Base-by-base conservation (phyloP, 1,140 invertebrate species). In the Procambarus clarkii region DNA sequence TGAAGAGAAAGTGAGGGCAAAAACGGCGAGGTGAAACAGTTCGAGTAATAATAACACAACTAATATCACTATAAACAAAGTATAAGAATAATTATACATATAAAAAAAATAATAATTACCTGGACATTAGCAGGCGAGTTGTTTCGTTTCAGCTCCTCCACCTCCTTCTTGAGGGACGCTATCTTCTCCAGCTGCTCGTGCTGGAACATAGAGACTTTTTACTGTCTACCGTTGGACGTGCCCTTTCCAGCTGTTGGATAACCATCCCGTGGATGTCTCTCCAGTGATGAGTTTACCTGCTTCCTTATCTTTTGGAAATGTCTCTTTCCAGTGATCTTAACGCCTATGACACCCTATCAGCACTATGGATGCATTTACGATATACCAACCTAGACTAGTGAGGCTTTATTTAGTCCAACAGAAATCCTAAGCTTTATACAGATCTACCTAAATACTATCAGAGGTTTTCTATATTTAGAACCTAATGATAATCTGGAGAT, bases 111-210 rank as follows among this genome's bases (percentile, higher is more conserved):
- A 44, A 45, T n/a, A 46, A 2, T 46, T 11, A 79, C 77, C 45
- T 79, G 77, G 15, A 5, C 50, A 7, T 21, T 7, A 48, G 77
- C n/a, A 9, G 24, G 3, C 50, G 5, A 21, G 15, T 21, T n/a
- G 3, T 74, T 8, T 74, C 34, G 69, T 34, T 9, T 74, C n/a
- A 74, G 69, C 46, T 87, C 45, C n/a, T 87, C 76, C 85, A 87
- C 9, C 50, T 79, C 15, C 50, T 78, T 24, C 50, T 48, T 78
- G 48, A 87, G 85, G 0, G 18, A n/a, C 24, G 74, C 71, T 9
- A 87, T 87, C 13, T 3, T 79, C 48, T 87, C 85, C 76, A 87
- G 76, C 76, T 87, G 85, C 54, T 87, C 69, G n/a, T 50, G 64
- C 74, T 86, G 84, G 45, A 44, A 77, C 3, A 24, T 34, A 21